A percentile compares a stretch with the other conserved stretches of the same genome.
Evolutionary conservation across 2,888 invertebrate species (phyloP).

Genomic region (Sinodicranocentrus sp.): DNA sequence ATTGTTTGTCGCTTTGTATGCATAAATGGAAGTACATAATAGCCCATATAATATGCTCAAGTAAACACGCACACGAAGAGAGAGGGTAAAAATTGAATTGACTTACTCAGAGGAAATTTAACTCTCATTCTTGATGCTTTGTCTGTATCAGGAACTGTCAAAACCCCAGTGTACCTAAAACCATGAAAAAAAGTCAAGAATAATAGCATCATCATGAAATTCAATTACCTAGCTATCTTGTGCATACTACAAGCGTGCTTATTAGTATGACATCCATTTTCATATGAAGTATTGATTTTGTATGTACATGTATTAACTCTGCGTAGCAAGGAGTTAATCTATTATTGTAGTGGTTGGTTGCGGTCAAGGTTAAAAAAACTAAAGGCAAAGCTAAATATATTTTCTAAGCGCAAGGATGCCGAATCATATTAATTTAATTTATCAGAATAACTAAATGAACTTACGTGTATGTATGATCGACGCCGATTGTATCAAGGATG

Average conservation of each 20-base stretch:
- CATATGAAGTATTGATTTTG: too few species aligned
- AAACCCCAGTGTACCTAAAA: slow-evolving; percentile 83
- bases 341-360: too few species aligned
- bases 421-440: too few species aligned
- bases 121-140: slow-evolving; percentile 86
- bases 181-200: not conserved
- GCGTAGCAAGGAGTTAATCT: too few species aligned
- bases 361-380: slow-evolving; percentile 40
- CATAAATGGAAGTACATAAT: not conserved
- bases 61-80: slow-evolving; percentile 13
- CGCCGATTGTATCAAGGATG: slow-evolving; percentile 83
- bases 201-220: slow-evolving; percentile 10
- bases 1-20: too few species aligned
- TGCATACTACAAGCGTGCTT: too few species aligned
- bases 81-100: not conserved
- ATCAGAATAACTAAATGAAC: slow-evolving; percentile 5
- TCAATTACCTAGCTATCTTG: slow-evolving; percentile 7
- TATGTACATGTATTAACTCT: too few species aligned
- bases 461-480: slow-evolving; percentile 87
- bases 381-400: not conserved
- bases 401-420: not conserved
- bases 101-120: slow-evolving; percentile 89
- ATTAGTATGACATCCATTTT: too few species aligned
- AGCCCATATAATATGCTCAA: not conserved
- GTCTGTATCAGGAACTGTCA: slow-evolving; percentile 81